Evolutionary conservation across 1,140 invertebrate species (phyloP).

Genomic region (Aphaenogaster rudis): DNA sequence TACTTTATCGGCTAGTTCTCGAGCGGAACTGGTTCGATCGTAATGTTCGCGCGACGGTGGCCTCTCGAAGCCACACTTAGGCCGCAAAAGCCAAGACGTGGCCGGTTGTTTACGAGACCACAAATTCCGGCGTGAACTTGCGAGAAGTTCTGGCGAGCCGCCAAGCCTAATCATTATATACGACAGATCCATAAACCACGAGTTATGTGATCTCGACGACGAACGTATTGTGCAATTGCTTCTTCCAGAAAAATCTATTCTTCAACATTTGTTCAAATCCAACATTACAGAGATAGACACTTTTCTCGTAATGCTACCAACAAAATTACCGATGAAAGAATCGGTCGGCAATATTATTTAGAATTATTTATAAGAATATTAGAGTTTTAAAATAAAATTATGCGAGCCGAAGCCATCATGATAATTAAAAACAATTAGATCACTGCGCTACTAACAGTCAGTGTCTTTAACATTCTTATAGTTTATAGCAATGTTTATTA

Average conservation of each 20-base stretch:
- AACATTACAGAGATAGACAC: background rate
- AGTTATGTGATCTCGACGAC: constrained; percentile 66
- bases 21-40: constrained; percentile 46
- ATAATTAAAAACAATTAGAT: constrained; percentile 21
- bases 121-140: constrained; percentile 74
- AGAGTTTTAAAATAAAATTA: background rate
- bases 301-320: background rate
- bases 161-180: constrained; percentile 71
- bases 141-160: constrained; percentile 72
- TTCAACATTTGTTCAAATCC: background rate
- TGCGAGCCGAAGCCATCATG: background rate
- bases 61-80: constrained; percentile 38
- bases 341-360: background rate
- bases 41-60: constrained; percentile 27
- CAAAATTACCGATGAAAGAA: background rate
- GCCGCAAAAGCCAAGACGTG: constrained; percentile 49
- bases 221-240: constrained; percentile 4
- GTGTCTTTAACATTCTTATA: background rate
- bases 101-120: constrained; percentile 71
- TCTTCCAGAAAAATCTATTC: constrained; percentile 37
- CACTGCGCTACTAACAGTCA: background rate
- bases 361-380: background rate
- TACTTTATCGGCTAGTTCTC: constrained; percentile 31
- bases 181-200: constrained; percentile 69
- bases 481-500: background rate